Evolutionary conservation across 1,140 invertebrate genomes (phyloP).

Genomic region (Meloidogyne exigua): DNA sequence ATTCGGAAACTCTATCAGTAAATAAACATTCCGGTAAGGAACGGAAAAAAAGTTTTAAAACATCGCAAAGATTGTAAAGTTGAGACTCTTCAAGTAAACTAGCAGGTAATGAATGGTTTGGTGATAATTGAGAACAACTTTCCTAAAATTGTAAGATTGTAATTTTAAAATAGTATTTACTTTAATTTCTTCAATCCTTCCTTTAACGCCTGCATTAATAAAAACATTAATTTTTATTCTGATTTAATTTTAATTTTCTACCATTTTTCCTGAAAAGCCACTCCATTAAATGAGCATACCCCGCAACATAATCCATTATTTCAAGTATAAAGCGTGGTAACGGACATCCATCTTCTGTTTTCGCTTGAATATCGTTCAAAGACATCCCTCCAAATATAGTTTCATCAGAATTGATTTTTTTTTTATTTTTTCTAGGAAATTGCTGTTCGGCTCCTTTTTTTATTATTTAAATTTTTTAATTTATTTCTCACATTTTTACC

Average conservation of each 20-base stretch:
- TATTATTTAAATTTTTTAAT: neutral
- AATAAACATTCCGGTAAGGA: conserved; percentile 33
- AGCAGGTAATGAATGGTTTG: conserved; percentile 23
- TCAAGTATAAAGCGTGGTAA: conserved; percentile 37
- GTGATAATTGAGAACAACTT: neutral
- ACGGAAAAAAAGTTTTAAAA: conserved; percentile 36
- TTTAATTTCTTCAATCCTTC: conserved; percentile 23
- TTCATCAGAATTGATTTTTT: neutral
- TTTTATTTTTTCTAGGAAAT: neutral
- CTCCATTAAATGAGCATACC: conserved; percentile 19
- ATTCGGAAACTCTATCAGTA: conserved; percentile 27
- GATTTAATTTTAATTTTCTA: too few relatives aligned
- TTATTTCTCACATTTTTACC: neutral
- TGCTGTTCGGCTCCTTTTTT: neutral
- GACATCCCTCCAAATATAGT: conserved; percentile 4
- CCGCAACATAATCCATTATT: conserved; percentile 33
- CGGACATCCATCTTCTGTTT: conserved; percentile 31
- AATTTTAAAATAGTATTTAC: neutral
- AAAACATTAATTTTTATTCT: neutral
- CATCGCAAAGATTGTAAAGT: conserved; percentile 37
- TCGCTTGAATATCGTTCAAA: conserved; percentile 17
- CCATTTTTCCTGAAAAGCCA: conserved; percentile 44
- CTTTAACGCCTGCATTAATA: neutral
- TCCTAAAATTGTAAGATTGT: neutral
- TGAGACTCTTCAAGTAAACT: conserved; percentile 31